Percentiles rank a stretch among this genome's conserved stretches.
Evolutionary conservation across 2,888 invertebrate species (phyloP).

Genomic region (Brachynemurus nebulosus): DNA sequence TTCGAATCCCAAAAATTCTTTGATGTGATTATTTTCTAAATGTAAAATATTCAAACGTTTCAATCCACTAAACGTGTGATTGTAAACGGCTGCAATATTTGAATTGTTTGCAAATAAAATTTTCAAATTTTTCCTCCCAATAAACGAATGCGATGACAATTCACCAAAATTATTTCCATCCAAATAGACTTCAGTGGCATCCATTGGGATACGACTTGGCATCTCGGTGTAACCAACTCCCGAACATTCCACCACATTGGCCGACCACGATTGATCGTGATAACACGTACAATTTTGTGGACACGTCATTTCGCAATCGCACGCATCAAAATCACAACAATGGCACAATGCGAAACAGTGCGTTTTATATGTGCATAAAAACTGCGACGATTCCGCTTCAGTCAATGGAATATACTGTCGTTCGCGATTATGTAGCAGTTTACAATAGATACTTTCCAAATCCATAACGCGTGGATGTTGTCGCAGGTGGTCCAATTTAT

Average conservation of each 20-base stretch:
- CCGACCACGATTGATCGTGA: constrained; percentile 86
- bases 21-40: constrained; percentile 75
- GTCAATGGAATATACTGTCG: constrained; percentile 72
- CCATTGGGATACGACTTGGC: constrained; percentile 85
- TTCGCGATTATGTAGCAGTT: constrained; percentile 71
- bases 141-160: constrained; percentile 77
- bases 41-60: constrained; percentile 66
- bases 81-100: constrained; percentile 69
- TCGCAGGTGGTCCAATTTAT: constrained; percentile 64
- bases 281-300: constrained; percentile 89
- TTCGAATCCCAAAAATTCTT: constrained; percentile 67
- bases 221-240: constrained; percentile 65
- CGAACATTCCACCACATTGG: constrained; percentile 86
- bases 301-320: constrained; percentile 96
- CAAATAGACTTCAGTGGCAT: constrained; percentile 86
- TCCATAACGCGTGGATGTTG: constrained; percentile 88
- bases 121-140: constrained; percentile 80
- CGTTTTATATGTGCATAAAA: constrained; percentile 81
- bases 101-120: constrained; percentile 81
- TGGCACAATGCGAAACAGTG: constrained; percentile 91
- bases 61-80: constrained; percentile 82
- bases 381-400: constrained; percentile 77
- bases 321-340: constrained; percentile 93
- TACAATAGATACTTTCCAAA: constrained; percentile 78
- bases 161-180: constrained; percentile 85